Evolutionary conservation across 2,113 vertebrate genomes (phyloP).

Genomic region (Beaufortia kweichowensis): DNA sequence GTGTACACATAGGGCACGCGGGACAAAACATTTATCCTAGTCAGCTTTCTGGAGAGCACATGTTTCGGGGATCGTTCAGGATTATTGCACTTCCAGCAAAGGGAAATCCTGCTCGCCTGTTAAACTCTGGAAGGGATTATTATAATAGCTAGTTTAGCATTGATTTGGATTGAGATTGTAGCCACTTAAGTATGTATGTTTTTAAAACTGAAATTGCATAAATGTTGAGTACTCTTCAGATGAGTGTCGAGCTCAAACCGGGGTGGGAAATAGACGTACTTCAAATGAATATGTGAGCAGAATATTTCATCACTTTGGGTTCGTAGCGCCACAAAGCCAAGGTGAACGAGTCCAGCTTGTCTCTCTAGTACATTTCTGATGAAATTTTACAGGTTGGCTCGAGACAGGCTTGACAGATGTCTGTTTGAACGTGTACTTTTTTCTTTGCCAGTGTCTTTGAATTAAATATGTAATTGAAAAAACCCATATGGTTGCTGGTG

Average conservation of each 20-base stretch:
- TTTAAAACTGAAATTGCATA: constrained; percentile 1
- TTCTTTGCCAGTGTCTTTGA: constrained; percentile 6
- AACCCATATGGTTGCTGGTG: not conserved
- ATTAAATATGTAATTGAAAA: not conserved
- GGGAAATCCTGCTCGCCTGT: not conserved
- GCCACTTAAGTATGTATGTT: constrained; percentile 24
- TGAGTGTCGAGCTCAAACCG: constrained; percentile 19
- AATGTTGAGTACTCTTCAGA: constrained; percentile 23
- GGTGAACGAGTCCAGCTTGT: constrained; percentile 2
- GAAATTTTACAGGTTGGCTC: not conserved
- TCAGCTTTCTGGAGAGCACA: not conserved
- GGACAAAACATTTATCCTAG: not conserved
- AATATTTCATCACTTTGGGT: constrained; percentile 9
- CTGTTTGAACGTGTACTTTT: not conserved
- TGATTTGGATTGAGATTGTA: not conserved
- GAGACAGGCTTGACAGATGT: constrained; percentile 13
- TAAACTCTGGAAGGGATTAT: not conserved
- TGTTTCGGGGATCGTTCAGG: not conserved
- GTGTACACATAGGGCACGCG: not conserved
- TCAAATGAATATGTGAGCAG: not conserved
- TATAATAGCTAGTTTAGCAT: not conserved
- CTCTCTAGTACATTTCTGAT: constrained; percentile 12
- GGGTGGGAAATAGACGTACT: not conserved
- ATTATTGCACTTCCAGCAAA: not conserved
- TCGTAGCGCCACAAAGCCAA: not conserved